These are phyloP conservation scores for Catonia carolina DNA, from an alignment of 2,888 invertebrate genomes.

Conservation along the genomic window DNA sequence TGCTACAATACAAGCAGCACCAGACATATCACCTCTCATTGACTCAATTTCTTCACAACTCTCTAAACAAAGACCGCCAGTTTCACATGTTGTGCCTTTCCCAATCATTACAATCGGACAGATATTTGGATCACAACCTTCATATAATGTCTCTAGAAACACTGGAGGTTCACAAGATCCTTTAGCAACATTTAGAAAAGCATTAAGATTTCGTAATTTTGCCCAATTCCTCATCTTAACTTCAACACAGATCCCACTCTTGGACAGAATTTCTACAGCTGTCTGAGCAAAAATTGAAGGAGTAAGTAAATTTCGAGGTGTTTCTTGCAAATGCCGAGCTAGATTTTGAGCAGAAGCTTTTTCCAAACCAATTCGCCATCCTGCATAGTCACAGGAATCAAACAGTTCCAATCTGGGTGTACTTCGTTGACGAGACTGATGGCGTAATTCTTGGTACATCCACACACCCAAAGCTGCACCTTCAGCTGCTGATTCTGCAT, in stretches of 20 bases:
- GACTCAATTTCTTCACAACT: constrained; percentile 56
- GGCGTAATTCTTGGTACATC: constrained; percentile 50
- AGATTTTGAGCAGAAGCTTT: constrained; percentile 62
- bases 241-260: constrained; percentile 45
- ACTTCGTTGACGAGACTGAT: too few species aligned
- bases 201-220: constrained; percentile 55
- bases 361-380: too few species aligned
- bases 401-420: too few species aligned
- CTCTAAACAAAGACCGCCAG: constrained; percentile 66
- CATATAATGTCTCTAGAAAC: constrained; percentile 58
- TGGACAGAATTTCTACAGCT: constrained; percentile 42
- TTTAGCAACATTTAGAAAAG: constrained; percentile 57
- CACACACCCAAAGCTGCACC: constrained; percentile 51
- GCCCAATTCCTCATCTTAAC: constrained; percentile 55
- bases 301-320: constrained; percentile 72
- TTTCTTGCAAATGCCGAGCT: constrained; percentile 64
- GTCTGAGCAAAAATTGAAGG: constrained; percentile 60
- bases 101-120: constrained; percentile 57
- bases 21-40: constrained; percentile 69
- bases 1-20: constrained; percentile 58
- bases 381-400: too few species aligned
- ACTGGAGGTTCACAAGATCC: constrained; percentile 58
- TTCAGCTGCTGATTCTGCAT: constrained; percentile 57
- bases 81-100: constrained; percentile 56
- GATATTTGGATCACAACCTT: constrained; percentile 42